Evolutionary conservation across 1,140 invertebrate genomes (phyloP), one percentile per base, ranked within the genome.

Genomic region (Metaphire vulgaris): DNA sequence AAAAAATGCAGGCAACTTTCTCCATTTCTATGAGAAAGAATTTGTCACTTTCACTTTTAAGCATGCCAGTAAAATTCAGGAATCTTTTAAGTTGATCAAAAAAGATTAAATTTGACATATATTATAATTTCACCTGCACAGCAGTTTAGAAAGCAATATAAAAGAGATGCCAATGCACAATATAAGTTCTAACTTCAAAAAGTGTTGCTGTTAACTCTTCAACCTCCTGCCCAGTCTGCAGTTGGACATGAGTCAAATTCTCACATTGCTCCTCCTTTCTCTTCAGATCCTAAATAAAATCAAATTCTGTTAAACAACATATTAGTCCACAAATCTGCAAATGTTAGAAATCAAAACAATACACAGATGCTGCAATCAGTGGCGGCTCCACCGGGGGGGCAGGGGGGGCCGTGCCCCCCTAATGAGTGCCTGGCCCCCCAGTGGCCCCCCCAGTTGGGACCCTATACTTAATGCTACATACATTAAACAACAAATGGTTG

Each of bases 191-290:
- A 84, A 92, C 92, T 88, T 93, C 91, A 88, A 94, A 94, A 14
- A 94, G 87, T 83, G 91, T 92, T 69, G 92, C 92, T 31, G 92
- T 94, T 34, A 94, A 86, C 83, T 94, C 93, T 82, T 93, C 91
- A 28, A 94, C 84, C 86, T 94, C 93, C 26, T 89, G 85, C 80
- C 93, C 92, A 32, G 94, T 91, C 80, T 93, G 91, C 79, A 90
- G 89, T 56, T 92, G 86, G 79, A 93, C 92, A 66, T 90, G 88
- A 69, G 88, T 89, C 31, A 93, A 85, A 83, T 90, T 88, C 0
- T 86, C 87, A 56, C 92, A 90, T 83, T 93, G 91, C 78, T 92
- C 91, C 82, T 92, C 91, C 76, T 90, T 91, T 14, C 91, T 83
- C 79, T 90, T 90, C 64, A 93, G 83, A 80, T 92, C 90, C 80